Base-by-base conservation (phyloP, 2,888 invertebrate genomes). In the Eristalis arbustorum region DNA sequence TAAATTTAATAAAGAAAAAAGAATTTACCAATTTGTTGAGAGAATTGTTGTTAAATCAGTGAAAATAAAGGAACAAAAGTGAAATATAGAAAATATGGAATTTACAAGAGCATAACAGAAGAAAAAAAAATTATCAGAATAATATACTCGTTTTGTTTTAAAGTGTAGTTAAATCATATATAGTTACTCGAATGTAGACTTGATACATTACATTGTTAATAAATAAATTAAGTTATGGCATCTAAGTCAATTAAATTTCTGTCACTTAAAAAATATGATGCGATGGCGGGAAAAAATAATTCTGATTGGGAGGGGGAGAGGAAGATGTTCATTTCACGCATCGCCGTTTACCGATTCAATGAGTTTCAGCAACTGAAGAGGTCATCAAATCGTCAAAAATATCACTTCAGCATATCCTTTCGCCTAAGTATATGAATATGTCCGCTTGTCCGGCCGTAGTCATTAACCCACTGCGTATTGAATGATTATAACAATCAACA, bases 191-290 rank as follows among this genome's bases (percentile, higher is more conserved):
- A 42, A 61, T 74, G 18, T 72, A 37, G 37, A 23, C 73, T 85
- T 71, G 57, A 67, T 74, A 18, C 61, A 63, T 63, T 67, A 74
- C 82, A 64, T 81, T 73, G 61, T 78, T 79, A 79, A 82, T 82
- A 82, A 87, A 87, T 87, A 87, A 87, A 87, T 87, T 82, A 81
- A 78, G 74, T 73, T 77, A 85, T 87, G 87, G 83, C 87, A 75
- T 31, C 67, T 73, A 61, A 31, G 49, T 80, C 25, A 61, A 28
- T 84, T 49, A 31, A 85, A 73, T 77, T 75, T 66, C 81, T 67
- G 85, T 85, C 77, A 85, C 81, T 85, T 85, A 74, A 78, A 81
- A 72, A 75, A 84, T 62, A 72, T 62, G 64, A 88, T 79, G 76
- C 49, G 69, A 66, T 66, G 59, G 64, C 37, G 78, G 37, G 61